Base-by-base conservation (phyloP, 2,888 invertebrate genomes). In the Ernsta delagoae region DNA sequence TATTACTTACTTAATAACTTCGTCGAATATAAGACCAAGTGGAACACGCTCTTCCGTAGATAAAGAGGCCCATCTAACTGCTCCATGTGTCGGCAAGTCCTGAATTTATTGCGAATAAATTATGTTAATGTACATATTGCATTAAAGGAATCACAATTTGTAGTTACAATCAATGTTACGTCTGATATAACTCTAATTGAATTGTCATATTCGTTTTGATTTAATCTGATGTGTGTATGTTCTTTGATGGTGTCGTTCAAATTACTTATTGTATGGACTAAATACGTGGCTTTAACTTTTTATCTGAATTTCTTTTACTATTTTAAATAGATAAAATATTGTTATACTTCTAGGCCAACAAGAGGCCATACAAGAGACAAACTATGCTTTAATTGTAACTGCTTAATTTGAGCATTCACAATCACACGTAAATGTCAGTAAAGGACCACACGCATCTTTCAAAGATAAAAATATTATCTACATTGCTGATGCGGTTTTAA, bases 61-160 rank as follows among this genome's bases (percentile, higher is more conserved):
- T 86, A 83, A 83, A 86, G 80, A 77, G 77, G 77, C 79, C 75
- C 75, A 76, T 76, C 79, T 86, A 85, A 88, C 85, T 84, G 85
- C 84, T 78, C 81, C 78, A 81, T 80, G 77, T 78, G 80, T 80
- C 80, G 83, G 79, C 81, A 77, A 73, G 65, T 50, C 73, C 59
- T 67, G 78, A 81, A 84, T 82, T 83, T 83, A 86, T 85, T 77
- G 78, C 75, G 79, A 79, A 85, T 85, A 83, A 80, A 86, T 87
- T 83, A 87, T 84, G 83, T 77, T 85, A 85, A 87, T 85, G 81
- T 79, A 73, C 74, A 72, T 73, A 76, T 81, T 79, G 80, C 82
- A 83, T 78, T 76, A 75, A 74, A 74, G 66, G 70, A 71, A 72
- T 73, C 70, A 71, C 73, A 73, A 72, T 76, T 75, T 41, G 61